Percentiles rank a stretch among this genome's conserved stretches.
These are phyloP conservation scores for Bombus huntii DNA, from an alignment of 1,140 invertebrate species.

Conservation along the genomic window DNA sequence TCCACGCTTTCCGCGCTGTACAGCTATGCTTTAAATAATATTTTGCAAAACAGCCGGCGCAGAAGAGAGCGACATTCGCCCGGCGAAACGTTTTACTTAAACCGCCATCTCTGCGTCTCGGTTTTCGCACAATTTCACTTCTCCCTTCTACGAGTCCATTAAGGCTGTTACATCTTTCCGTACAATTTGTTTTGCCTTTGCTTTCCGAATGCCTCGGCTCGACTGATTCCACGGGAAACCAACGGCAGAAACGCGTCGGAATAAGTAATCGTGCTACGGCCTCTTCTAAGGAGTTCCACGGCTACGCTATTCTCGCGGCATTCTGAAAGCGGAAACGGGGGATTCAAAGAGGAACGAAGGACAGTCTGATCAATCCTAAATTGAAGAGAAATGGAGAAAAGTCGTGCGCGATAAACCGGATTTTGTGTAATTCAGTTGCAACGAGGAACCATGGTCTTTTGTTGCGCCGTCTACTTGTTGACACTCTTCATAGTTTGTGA, in stretches of 20 bases:
- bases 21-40: slow-evolving; percentile 59
- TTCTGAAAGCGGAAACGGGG: not conserved
- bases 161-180: slow-evolving; percentile 66
- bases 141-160: slow-evolving; percentile 57
- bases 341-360: not conserved
- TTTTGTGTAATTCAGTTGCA: not conserved
- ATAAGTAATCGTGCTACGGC: slow-evolving; percentile 51
- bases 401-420: not conserved
- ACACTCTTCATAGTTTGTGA: not conserved
- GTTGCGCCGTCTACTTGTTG: not conserved
- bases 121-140: slow-evolving; percentile 51
- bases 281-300: not conserved
- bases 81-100: slow-evolving; percentile 39
- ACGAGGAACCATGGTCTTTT: not conserved
- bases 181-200: slow-evolving; percentile 65
- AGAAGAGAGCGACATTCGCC: not conserved
- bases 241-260: slow-evolving; percentile 35
- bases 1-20: not conserved
- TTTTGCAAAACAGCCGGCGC: slow-evolving; percentile 60
- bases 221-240: slow-evolving; percentile 41
- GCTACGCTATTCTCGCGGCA: not conserved
- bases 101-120: slow-evolving; percentile 2
- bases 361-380: not conserved
- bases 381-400: not conserved
- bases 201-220: slow-evolving; percentile 42